A percentile compares a stretch with the other conserved stretches of the same genome.
Evolutionary conservation across 2,113 vertebrate species (phyloP).

Genomic region (Paradoxurus hermaphroditus): DNA sequence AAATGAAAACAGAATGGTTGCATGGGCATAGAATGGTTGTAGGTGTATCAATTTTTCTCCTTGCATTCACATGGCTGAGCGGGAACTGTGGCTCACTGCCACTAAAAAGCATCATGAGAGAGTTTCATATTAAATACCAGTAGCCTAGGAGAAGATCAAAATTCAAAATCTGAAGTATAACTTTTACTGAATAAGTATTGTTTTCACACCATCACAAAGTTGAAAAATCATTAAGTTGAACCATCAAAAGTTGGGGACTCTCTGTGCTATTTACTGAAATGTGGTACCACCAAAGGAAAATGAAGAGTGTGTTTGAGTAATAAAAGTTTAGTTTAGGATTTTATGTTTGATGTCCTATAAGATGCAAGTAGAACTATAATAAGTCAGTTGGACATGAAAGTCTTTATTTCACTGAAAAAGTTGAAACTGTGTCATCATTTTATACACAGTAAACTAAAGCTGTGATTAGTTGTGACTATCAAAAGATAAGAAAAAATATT

Average conservation of each 20-base stretch:
- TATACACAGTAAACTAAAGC: neutral
- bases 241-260: neutral
- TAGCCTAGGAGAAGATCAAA: neutral
- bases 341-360: neutral
- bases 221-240: neutral
- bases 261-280: neutral
- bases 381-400: neutral
- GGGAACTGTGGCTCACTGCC: neutral
- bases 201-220: neutral
- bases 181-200: neutral
- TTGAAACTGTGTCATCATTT: neutral
- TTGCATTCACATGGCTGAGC: neutral
- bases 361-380: neutral
- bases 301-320: neutral
- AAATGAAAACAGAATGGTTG: neutral
- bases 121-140: neutral
- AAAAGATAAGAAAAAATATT: neutral
- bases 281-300: rapidly evolving
- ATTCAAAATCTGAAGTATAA: neutral
- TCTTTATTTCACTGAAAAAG: neutral
- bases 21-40: neutral
- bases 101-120: neutral
- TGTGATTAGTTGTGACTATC: neutral
- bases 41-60: neutral
- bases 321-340: neutral